Conservation (phyloP, 2,113 vertebrate genomes). For the Eolophus roseicapilla region DNA sequence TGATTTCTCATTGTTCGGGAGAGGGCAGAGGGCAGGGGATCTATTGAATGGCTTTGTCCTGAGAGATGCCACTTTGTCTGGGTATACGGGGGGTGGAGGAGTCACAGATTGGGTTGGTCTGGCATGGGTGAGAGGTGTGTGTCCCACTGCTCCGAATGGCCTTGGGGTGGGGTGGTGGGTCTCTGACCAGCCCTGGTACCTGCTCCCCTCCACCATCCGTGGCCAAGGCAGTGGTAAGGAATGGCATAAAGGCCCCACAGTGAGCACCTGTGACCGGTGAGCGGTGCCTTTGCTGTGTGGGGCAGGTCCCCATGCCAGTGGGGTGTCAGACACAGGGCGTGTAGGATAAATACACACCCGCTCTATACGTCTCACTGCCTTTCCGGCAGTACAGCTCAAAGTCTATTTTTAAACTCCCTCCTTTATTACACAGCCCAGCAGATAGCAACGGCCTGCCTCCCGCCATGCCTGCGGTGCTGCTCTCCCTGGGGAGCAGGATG, state of each 20-base stretch:
- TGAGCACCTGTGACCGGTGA: fast-evolving
- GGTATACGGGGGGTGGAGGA: not conserved
- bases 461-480: not conserved
- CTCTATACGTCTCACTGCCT: constrained; percentile 31
- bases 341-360: constrained; percentile 47
- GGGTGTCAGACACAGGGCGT: not conserved
- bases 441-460: not conserved
- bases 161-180: not conserved
- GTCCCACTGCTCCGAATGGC: not conserved
- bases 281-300: not conserved
- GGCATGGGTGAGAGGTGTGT: not conserved
- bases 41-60: constrained; percentile 72
- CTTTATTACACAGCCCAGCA: constrained; percentile 50
- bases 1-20: constrained; percentile 78
- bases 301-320: not conserved
- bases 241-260: fast-evolving
- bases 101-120: not conserved
- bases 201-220: not conserved
- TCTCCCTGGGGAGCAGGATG: not conserved
- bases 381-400: constrained; percentile 43
- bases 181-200: not conserved
- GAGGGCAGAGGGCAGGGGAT: constrained; percentile 77
- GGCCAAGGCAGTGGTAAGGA: not conserved
- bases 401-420: constrained; percentile 67
- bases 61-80: constrained; percentile 78